Base-by-base conservation (phyloP, 1,140 invertebrate genomes). In the Marisa cornuarietis region DNA sequence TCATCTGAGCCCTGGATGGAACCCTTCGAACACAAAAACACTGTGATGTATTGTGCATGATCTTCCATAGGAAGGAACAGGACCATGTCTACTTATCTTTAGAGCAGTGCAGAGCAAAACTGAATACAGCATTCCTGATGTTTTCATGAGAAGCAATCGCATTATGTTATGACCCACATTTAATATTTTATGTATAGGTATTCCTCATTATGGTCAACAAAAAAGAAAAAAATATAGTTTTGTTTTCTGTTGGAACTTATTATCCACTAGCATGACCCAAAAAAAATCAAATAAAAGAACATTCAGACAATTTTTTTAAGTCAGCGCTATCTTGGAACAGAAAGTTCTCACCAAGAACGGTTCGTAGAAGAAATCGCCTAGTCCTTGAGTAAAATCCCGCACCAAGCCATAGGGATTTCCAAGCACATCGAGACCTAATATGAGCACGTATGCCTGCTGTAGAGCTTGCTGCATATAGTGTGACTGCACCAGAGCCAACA, bases 331-430 rank as follows among this genome's bases (percentile, higher is more conserved):
- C 42, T 72, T 52, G 16, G 8, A 58, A 58, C 11, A 18, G 54
- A 58, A n/a, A 52, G 52, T 49, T 81, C 85, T 82, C 81, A 92
- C 91, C 88, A 91, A 62, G 72, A 91, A 88, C 51, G 91, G 90
- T 79, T 92, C 90, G 84, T 92, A 92, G 83, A 92, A 91, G 76
- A 92, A 86, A 74, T 92, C 91, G 24, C 90, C 88, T 3, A 92
- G 83, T n/a, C 91, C 91, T 78, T 92, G 88, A 0, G 90, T 90
- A 76, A 92, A 90, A 79, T 92, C 91, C 69, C 88, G 88, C 31
- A 92, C 85, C 13, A 92, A 84, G 65, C 91, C 91, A 80, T 91
- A 92, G 7, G 92, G 92, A 83, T 92, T 92, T 18, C 91, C 91
- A 26, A 92, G 87, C 4, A 92, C 90, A 83, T 92, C 91, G 13